Evolutionary conservation across 1,140 invertebrate species (phyloP), one percentile per base, ranked within the genome.

Genomic region (Heliconius eleuchia): DNA sequence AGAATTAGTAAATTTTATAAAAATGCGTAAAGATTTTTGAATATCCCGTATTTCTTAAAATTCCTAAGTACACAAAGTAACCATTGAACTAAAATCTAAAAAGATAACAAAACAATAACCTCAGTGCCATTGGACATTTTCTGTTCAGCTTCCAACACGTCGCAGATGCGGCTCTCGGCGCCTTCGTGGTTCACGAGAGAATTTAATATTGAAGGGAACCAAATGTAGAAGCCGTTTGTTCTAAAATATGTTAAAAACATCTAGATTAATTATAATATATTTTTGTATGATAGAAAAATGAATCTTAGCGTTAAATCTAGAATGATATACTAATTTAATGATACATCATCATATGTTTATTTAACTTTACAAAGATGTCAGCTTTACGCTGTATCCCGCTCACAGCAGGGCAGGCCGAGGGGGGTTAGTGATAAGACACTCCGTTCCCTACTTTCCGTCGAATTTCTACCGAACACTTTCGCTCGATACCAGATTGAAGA

Each of bases 141-240:
- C 60, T 30, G 60, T 16, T 66, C 60, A 30, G 60, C 60, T 16
- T 66, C 60, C 7, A 94, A 78, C 0, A 93, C 84, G 18, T 90
- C 92, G 55, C 92, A 94, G 42, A 94, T 92, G 73, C 86, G 88
- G 16, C 87, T 86, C 70, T 89, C 85, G 0, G 52, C 82, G 0
- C 89, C 91, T 16, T 88, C 84, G 81, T 93, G 90, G 79, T 89
- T 94, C 3, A 83, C 86, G 76, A 91, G 86, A 3, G 91, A 92
- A 86, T 95, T 95, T 11, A 95, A 79, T 79, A 95, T 95, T 1
- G 95, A 91, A 0, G 95, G 95, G 79, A 95, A 95, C 94, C 95
- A 95, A 8, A 95, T 88, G 79, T 95, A 95, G 81, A 95, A 92
- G 1, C 95, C 95, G 78, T 95, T 95, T 0, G 94, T 94, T 7